Evolutionary conservation across 2,888 invertebrate genomes (phyloP), one percentile per base, ranked within the genome.

Genomic region (Tachina fera): DNA sequence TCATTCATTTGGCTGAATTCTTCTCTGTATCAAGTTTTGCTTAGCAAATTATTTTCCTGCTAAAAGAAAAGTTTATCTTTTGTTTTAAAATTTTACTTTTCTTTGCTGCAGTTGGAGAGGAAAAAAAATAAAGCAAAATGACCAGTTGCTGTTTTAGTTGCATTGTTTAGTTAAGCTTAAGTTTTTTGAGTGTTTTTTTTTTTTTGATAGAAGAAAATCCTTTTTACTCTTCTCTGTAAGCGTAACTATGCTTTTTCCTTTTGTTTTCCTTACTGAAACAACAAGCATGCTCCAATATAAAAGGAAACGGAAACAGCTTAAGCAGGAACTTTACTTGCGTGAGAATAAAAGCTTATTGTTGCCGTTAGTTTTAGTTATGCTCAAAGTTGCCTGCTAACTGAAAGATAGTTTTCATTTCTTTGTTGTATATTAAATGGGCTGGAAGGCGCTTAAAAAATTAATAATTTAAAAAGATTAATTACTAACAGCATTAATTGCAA

Each of bases 281-380:
- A 3, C 11, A 51, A 61, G 39, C 31, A 19, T 58, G 39, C 16
- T 76, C 49, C 11, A 45, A 14, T 22, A 1, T 0, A 56, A 61
- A 72, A 47, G 83, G 77, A 83, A 83, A 83, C 67, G 83, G 83
- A 78, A 77, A 67, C 60, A 68, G 67, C 72, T 74, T 45, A 43
- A 83, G 61, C 68, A 41, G 78, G 67, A 80, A 51, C 39, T 77
- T 45, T 67, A 77, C 11, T 65, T 45, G 56, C 58, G 67, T 65
- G 83, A 67, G 51, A 68, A 63, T 65, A 63, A 61, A 49, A 78
- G 16, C 49, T 70, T 61, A 74, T 51, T 61, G 39, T 61, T 74
- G 72, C 60, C 45, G 16, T 70, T 70, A 53, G 39, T 43, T 68
- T 47, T 9, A 63, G 16, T 65, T 63, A 31, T 45, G 22, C n/a